A percentile compares a stretch with the other conserved stretches of the same genome.
Evolutionary conservation across 2,113 vertebrate genomes (phyloP).

Genomic region (Copsychus sechellarum): DNA sequence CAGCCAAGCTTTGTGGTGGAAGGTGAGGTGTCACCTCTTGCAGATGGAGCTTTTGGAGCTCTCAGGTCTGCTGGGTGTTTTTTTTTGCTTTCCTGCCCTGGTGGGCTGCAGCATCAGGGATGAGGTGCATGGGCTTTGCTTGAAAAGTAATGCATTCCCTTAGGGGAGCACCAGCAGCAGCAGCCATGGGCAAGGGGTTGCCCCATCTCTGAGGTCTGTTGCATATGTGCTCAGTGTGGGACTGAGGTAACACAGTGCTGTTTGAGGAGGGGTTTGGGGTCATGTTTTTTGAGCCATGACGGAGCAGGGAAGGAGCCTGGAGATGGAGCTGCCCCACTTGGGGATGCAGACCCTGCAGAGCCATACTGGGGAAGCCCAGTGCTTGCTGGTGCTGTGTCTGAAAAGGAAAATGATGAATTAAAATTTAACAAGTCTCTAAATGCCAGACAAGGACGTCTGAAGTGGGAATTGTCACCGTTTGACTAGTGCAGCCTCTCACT

Average conservation of each 20-base stretch:
- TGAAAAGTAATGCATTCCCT: neutral
- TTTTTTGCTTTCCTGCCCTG: neutral
- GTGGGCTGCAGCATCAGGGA: neutral
- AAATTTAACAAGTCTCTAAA: slow-evolving; percentile 41
- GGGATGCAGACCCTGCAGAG: neutral
- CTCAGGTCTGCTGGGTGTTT: neutral
- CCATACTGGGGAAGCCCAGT: accelerated
- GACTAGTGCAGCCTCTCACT: neutral
- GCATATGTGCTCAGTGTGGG: neutral
- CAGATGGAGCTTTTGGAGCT: neutral
- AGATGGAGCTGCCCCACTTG: neutral
- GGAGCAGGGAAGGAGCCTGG: neutral
- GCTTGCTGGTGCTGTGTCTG: neutral
- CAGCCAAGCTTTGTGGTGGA: neutral
- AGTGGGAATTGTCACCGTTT: slow-evolving; percentile 1
- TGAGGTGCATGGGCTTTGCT: neutral
- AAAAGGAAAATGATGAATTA: slow-evolving; percentile 21
- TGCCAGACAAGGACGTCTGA: neutral
- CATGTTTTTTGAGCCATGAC: neutral
- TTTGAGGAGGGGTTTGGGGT: neutral
- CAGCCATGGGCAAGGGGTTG: neutral
- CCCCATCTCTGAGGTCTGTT: neutral
- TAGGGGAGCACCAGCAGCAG: neutral
- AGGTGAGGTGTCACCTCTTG: neutral
- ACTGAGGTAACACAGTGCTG: neutral